These are phyloP conservation scores for Drosophila nigricruria DNA, from an alignment of 2,888 invertebrate genomes.

Conservation along the genomic window DNA sequence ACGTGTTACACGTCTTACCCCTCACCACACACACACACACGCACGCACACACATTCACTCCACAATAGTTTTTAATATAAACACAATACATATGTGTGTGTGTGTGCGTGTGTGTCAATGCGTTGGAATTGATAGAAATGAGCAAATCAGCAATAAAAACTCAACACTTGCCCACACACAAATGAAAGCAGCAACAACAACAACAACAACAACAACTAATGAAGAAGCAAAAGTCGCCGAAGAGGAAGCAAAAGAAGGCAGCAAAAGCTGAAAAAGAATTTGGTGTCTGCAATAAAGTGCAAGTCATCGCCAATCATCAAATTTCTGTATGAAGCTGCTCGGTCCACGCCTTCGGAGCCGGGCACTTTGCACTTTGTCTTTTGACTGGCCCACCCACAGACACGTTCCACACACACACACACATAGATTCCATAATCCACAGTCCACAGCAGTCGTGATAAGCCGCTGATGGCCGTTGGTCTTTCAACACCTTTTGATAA, in stretches of 20 bases:
- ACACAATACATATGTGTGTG: slow-evolving; percentile 32
- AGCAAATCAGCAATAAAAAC: slow-evolving; percentile 45
- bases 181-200: slow-evolving; percentile 22
- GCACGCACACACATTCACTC: background rate
- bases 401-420: background rate
- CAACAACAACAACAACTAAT: no score
- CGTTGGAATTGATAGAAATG: slow-evolving; percentile 49
- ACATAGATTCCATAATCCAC: background rate
- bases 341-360: background rate
- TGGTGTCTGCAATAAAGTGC: slow-evolving; percentile 33
- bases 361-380: slow-evolving; percentile 21
- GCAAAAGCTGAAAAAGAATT: slow-evolving; percentile 12
- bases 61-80: slow-evolving; percentile 37
- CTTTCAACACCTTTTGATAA: slow-evolving; percentile 8
- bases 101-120: slow-evolving; percentile 24
- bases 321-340: slow-evolving; percentile 22
- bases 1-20: slow-evolving; percentile 56
- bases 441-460: slow-evolving; percentile 4
- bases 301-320: slow-evolving; percentile 68
- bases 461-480: background rate
- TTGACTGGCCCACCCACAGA: slow-evolving; percentile 9
- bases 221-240: background rate
- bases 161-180: slow-evolving; percentile 29
- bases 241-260: background rate
- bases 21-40: background rate